Base-by-base conservation (phyloP, 2,888 invertebrate genomes). In the Ophion slaviceki region DNA sequence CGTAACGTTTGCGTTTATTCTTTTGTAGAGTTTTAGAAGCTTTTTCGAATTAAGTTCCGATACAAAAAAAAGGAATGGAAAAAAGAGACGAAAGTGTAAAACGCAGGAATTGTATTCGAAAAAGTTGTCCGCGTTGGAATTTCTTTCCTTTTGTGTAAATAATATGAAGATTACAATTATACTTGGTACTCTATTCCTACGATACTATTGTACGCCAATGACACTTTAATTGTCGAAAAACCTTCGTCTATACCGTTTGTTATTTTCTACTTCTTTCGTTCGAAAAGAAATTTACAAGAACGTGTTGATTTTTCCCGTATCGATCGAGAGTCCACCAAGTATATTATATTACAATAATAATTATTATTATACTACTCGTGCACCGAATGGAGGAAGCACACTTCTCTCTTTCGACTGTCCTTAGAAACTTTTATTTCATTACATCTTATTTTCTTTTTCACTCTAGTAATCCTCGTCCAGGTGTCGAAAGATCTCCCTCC, bases 121-220 rank as follows among this genome's bases (percentile, higher is more conserved):
- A 66, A 47, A 62, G 45, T n/a, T 61, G 75, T 61, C 47, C 28
- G 10, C 45, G 47, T 47, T 64, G 28, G 70, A 78, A 59, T 71
- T 71, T 71, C 66, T 66, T 72, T n/a, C 57, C 64, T 75, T 76
- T 75, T 80, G 57, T 84, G 79, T 80, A 84, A 80, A 83, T 75
- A 83, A 79, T 75, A 79, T 36, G n/a, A 76, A 75, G 61, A 70
- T 62, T 75, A 47, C 40, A 20, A 62, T 40, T 47, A 70, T 62
- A 76, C 68, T 70, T 47, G 74, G 68, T 75, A 79, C 53, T 75
- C 74, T 57, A 70, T 83, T 68, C 40, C 83, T 83, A 70, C 71
- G 66, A 78, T 67, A 78, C 64, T 75, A 64, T 70, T 70, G 74
- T 79, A 70, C 70, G 57, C 62, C 47, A 47, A 40, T 53, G 70